These are phyloP conservation scores for Hyperoodon ampullatus DNA, from an alignment of 2,113 vertebrate species.

Conservation along the genomic window DNA sequence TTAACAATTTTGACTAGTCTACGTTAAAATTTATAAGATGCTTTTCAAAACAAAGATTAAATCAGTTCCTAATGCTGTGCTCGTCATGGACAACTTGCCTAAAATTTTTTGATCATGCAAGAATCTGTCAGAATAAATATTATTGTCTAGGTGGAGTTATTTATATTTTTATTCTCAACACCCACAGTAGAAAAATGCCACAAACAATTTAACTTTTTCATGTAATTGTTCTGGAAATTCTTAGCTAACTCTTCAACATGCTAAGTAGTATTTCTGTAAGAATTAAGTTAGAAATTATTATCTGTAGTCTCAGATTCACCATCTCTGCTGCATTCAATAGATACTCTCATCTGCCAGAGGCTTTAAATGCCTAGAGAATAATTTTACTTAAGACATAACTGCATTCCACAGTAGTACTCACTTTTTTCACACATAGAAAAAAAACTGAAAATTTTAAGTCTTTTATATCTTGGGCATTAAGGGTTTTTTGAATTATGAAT, in stretches of 20 bases:
- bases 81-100: not conserved
- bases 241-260: not conserved
- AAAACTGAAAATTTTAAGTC: not conserved
- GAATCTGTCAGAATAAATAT: not conserved
- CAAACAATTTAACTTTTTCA: not conserved
- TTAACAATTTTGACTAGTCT: not conserved
- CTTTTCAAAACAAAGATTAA: slow-evolving; percentile 12
- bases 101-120: not conserved
- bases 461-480: not conserved
- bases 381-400: not conserved
- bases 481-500: not conserved
- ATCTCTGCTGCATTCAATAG: not conserved
- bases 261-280: not conserved
- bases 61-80: not conserved
- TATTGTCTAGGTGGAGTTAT: not conserved
- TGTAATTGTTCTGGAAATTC: not conserved
- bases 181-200: not conserved
- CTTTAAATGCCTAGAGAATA: not conserved
- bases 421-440: not conserved
- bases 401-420: not conserved
- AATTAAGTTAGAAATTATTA: not conserved
- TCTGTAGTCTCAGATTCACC: not conserved
- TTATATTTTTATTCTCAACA: not conserved
- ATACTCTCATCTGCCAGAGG: not conserved
- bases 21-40: not conserved